Evolutionary conservation across 2,797 vertebrate species (phyloP), one percentile per base, ranked within the genome.

Genomic region (Sebastes diploproa): DNA sequence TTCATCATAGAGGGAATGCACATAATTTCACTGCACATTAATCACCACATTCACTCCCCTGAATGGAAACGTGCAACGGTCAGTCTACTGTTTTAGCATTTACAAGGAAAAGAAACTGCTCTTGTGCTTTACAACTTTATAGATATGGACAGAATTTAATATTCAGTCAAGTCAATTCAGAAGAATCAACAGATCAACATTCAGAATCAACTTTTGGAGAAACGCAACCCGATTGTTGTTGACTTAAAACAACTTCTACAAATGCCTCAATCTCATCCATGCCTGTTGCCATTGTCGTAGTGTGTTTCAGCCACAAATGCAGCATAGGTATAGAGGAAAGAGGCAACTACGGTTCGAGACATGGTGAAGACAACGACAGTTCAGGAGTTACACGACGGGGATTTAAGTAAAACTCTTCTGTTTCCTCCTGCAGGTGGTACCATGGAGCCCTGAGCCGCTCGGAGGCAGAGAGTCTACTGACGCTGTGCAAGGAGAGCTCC

Each of bases 401-500:
- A 27, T 55, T 52, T 8, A 46, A 63, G 20, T 62, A 3, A 30
- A 32, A 67, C 12, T 58, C 22, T 55, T 23, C 32, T 8, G 25
- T 75, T 81, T 88, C 12, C 10, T 55, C 12, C 70, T 86, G 60
- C 91, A 99, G 98, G 79, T 99, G 98, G 98, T 99, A 98, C 89
- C 98, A 99, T 0, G 98, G 98, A 54, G 88, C 97, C 10, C 87
- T 99, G 80, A 97, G 96, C 67, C 95, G 98, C 9, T 94, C 95
- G 0, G 97, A 98, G 13, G 97, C 98, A 0, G 98, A 99, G 89
- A 89, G 89, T 42, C 94, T 98, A 9, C 93, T 99, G 86, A 97
- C 97, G 0, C 94, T 99, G 88, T 98, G 98, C 90, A 97, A 97
- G 8, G 97, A 98, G 92, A 98, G 96, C 81, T 98, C 97, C 84